These are phyloP conservation scores for Hylomyscus alleni DNA, from an alignment of 2,797 vertebrate species.

Conservation along the genomic window DNA sequence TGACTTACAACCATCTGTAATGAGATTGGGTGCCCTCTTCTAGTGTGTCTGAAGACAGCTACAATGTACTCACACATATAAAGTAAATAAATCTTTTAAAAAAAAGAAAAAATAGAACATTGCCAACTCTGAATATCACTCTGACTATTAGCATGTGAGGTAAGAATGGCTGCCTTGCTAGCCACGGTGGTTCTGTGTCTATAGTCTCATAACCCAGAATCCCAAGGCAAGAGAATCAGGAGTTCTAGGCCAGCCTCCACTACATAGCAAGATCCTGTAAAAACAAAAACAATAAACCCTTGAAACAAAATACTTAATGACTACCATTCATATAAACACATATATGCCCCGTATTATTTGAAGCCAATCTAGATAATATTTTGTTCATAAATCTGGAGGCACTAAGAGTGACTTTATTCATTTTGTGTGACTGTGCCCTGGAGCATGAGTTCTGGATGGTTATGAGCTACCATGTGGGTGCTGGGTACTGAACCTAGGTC, in stretches of 20 bases:
- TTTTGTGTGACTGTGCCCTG: background rate
- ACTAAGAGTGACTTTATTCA: background rate
- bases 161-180: background rate
- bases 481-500: background rate
- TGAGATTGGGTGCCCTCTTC: too few relatives aligned
- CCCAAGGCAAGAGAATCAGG: background rate
- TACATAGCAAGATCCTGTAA: background rate
- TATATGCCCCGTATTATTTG: slow-evolving; percentile 1
- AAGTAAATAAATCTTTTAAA: too few relatives aligned
- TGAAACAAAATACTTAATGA: background rate
- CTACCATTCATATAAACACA: background rate
- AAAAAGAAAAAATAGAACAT: background rate
- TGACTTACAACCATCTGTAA: too few relatives aligned
- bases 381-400: slow-evolving; percentile 45
- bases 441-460: background rate
- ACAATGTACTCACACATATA: too few relatives aligned
- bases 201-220: background rate
- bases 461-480: background rate
- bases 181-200: background rate
- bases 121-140: slow-evolving; percentile 17
- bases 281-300: background rate
- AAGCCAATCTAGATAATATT: slow-evolving; percentile 20
- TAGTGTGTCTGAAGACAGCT: too few relatives aligned
- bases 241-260: background rate
- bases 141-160: slow-evolving; percentile 28